These are phyloP conservation scores for Parambassis ranga DNA, from an alignment of 2,797 vertebrate species.

Conservation along the genomic window DNA sequence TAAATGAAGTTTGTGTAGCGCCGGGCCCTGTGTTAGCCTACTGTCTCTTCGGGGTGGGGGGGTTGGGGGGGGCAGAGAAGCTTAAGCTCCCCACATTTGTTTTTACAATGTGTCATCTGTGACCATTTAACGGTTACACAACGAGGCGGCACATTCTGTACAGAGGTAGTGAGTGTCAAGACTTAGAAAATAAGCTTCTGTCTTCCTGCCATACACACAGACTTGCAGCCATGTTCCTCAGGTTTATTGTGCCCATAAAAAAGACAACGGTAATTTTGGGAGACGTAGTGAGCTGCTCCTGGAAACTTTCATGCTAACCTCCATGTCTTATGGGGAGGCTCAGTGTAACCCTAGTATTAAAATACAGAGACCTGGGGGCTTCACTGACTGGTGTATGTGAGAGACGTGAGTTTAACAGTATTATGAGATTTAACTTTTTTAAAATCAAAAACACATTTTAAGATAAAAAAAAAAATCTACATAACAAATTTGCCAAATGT, in stretches of 20 bases:
- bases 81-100: conserved; percentile 37
- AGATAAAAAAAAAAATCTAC: too few relatives aligned
- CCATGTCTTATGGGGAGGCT: conserved; percentile 9
- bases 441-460: too few relatives aligned
- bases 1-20: neutral
- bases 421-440: too few relatives aligned
- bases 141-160: neutral
- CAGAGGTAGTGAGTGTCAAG: conserved; percentile 7
- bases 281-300: conserved; percentile 20
- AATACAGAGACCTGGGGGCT: conserved; percentile 3
- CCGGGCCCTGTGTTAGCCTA: neutral
- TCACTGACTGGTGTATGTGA: neutral
- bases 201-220: conserved; percentile 13
- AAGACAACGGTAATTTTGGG: conserved; percentile 50
- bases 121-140: conserved; percentile 14
- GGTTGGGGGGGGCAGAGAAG: conserved; percentile 27
- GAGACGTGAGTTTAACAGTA: conserved; percentile 3
- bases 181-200: conserved; percentile 10
- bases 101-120: conserved; percentile 41
- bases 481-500: too few relatives aligned
- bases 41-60: conserved; percentile 3
- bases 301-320: conserved; percentile 35
- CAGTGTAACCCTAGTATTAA: conserved; percentile 21
- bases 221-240: conserved; percentile 19
- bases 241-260: conserved; percentile 38